Base-by-base conservation (phyloP, 1,140 invertebrate species). In the Zaprionus gabonicus region DNA sequence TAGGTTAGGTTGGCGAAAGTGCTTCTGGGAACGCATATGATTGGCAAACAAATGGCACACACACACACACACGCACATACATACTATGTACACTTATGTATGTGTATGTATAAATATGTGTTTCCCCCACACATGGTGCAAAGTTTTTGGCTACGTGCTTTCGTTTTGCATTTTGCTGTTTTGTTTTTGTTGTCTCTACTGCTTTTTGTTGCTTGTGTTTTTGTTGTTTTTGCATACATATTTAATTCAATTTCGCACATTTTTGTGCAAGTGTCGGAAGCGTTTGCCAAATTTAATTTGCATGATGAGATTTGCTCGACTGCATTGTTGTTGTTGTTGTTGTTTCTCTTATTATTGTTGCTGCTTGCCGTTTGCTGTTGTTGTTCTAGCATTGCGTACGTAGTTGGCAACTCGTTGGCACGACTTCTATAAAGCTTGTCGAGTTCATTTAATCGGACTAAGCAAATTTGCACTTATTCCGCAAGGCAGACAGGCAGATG, bases 241-340 rank as follows among this genome's bases (percentile, higher is more conserved):
- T 87, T 88, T 88, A 88, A 88, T 88, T 90, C 78, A 88, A 88
- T 88, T 90, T 88, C 71, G 85, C 84, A 88, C 81, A 84, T 84
- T 88, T 88, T 84, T 88, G 81, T 88, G 78, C 74, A 88, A 81
- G 84, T 84, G 84, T 84, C 76, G 85, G 75, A 84, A 88, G 81
- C 78, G 75, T 79, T 84, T 88, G 84, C 81, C 85, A 88, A 88
- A 88, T 88, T 90, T 88, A 88, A 88, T 88, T 88, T 88, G 82
- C 84, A 87, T 88, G 83, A 87, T 88, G 84, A 87, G 84, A 87
- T 88, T 88, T 87, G 84, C 84, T 74, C 70, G 73, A 69, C 83
- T 88, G 83, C 80, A 88, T 71, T 87, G 84, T 86, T 67, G 73
- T 81, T 51, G 51, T 53, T 13, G 51, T 53, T 20, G 20, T 20